Percentiles rank a stretch among this genome's conserved stretches.
Conservation (phyloP, 2,888 invertebrate genomes). For the Cephalotes varians region DNA sequence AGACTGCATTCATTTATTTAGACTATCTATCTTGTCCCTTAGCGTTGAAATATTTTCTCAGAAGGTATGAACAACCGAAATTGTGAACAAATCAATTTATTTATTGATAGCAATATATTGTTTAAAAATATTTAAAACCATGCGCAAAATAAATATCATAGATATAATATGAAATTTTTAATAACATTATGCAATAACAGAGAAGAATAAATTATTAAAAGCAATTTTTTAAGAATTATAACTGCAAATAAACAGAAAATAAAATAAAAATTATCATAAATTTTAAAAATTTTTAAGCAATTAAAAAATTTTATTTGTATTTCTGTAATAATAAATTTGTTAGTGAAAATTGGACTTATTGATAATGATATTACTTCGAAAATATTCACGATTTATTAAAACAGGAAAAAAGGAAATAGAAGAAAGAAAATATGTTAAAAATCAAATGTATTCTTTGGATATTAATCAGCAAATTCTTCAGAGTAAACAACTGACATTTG, state of each 20-base stretch:
- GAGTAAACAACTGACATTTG: slow-evolving; percentile 46
- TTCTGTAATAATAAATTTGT: neutral
- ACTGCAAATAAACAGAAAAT: neutral
- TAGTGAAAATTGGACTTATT: slow-evolving; percentile 20
- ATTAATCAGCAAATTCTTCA: slow-evolving; percentile 68
- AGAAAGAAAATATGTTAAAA: slow-evolving; percentile 13
- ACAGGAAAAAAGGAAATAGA: neutral
- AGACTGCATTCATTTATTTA: slow-evolving; percentile 41
- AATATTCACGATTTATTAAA: slow-evolving; percentile 26
- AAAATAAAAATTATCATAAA: neutral
- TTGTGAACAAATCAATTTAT: slow-evolving; percentile 21
- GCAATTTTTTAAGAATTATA: neutral
- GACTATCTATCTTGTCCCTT: neutral
- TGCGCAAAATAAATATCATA: neutral
- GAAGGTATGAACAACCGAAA: neutral
- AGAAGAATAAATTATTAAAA: neutral
- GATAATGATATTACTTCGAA: slow-evolving; percentile 16
- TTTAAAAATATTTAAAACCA: neutral
- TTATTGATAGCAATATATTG: neutral
- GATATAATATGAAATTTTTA: neutral
- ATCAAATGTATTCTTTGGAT: slow-evolving; percentile 46
- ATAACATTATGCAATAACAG: neutral
- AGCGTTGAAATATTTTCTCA: neutral
- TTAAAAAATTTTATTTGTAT: neutral
- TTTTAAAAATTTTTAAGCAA: neutral